Conservation (phyloP, 2,797 vertebrate genomes). For the Eulemur coronatus region DNA sequence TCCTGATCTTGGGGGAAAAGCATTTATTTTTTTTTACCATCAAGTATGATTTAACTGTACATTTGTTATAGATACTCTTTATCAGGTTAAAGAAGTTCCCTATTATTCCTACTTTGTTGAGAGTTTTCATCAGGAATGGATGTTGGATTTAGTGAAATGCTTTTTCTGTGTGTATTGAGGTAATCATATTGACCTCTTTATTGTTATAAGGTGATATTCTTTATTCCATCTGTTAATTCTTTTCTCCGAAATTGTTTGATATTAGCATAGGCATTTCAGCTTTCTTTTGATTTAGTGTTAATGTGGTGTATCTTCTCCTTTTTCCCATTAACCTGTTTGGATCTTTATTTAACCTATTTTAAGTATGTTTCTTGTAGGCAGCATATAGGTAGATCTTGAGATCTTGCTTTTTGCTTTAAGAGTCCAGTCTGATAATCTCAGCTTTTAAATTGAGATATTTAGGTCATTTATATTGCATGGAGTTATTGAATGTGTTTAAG, state of each 20-base stretch:
- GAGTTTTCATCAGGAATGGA: not conserved
- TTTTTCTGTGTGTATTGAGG: not conserved
- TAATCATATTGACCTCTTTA: not conserved
- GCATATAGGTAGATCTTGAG: not conserved
- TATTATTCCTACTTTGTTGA: not conserved
- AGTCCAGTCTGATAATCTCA: not conserved
- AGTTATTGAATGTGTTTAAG: not conserved
- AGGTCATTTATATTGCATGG: not conserved
- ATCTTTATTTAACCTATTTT: not conserved
- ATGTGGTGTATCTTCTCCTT: not conserved
- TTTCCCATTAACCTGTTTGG: not conserved
- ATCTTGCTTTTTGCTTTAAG: not conserved
- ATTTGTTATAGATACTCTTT: not conserved
- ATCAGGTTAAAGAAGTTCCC: not conserved
- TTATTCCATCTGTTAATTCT: not conserved
- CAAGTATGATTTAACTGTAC: not conserved
- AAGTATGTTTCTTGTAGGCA: not conserved
- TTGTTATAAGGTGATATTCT: not conserved
- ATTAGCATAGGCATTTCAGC: not conserved
- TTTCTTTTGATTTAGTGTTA: constrained; percentile 18
- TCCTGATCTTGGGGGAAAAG: not conserved
- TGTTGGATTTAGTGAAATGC: not conserved
- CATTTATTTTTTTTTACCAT: not conserved
- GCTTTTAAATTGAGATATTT: not conserved
- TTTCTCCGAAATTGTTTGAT: not conserved